phyloP scores from a whole-genome alignment of 2,888 invertebrate genomes.

The Pandemis corylana region DNA sequence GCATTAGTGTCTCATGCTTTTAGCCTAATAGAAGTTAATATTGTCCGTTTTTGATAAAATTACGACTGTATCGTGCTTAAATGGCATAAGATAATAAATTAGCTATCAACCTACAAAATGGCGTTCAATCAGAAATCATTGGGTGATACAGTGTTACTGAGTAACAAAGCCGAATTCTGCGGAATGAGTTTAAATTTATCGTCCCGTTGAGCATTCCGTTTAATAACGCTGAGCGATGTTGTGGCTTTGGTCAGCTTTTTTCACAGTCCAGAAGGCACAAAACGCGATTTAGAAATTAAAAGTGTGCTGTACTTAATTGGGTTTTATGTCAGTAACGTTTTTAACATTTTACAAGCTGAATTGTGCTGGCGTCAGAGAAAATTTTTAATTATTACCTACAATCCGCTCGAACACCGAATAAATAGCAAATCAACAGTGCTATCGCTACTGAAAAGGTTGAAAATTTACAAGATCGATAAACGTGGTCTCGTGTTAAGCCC shows the following conservation, averaged over 20 bases:
- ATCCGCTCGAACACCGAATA: too few species aligned
- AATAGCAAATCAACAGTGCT: too few species aligned
- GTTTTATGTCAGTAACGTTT: neutral
- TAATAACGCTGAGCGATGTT: conserved; percentile 33
- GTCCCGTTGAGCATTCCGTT: conserved; percentile 33
- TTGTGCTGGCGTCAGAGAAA: too few species aligned
- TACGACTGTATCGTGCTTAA: neutral
- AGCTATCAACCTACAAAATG: neutral
- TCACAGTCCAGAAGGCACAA: neutral
- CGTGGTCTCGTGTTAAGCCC: too few species aligned
- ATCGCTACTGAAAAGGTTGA: too few species aligned
- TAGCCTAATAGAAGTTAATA: too few species aligned
- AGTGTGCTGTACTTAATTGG: neutral
- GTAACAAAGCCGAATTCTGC: conserved; percentile 23
- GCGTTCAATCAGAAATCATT: conserved; percentile 1
- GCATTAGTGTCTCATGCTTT: too few species aligned
- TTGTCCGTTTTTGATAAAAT: neutral
- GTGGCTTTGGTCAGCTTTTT: conserved; percentile 9
- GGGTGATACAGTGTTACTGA: conserved; percentile 2
- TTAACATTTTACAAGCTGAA: too few species aligned
- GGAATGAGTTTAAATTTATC: conserved; percentile 28
- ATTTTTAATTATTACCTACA: too few species aligned
- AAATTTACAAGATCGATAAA: too few species aligned
- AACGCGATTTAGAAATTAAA: neutral
- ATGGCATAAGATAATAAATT: neutral